Conservation (phyloP, 2,113 vertebrate genomes). For the Mellivora capensis region DNA sequence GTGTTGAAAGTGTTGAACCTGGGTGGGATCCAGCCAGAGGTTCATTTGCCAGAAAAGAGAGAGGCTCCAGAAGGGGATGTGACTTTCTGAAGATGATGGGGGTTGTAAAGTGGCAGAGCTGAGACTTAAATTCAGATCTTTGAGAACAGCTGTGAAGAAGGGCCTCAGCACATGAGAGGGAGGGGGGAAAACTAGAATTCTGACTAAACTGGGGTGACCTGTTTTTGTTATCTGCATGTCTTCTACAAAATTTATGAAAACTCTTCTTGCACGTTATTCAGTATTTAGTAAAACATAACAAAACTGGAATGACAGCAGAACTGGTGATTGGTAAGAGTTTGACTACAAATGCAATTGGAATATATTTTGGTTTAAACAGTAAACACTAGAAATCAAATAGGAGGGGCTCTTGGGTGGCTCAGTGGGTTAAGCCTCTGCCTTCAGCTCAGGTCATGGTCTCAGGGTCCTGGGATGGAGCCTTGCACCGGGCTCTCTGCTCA, state of each 20-base stretch:
- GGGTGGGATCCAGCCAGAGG: neutral
- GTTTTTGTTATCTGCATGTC: neutral
- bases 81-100: neutral
- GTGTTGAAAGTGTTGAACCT: neutral
- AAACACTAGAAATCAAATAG: conserved; percentile 27
- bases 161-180: neutral
- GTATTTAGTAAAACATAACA: conserved; percentile 4
- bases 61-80: neutral
- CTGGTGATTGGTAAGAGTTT: conserved; percentile 26
- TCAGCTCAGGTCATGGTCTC: too few relatives aligned
- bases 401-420: neutral
- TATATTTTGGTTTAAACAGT: conserved; percentile 14
- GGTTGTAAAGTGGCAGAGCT: neutral
- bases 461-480: too few relatives aligned
- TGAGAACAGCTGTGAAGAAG: neutral
- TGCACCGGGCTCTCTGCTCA: too few relatives aligned
- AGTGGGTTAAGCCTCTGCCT: too few relatives aligned
- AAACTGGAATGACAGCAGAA: neutral
- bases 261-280: neutral
- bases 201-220: neutral
- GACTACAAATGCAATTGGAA: neutral
- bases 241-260: conserved; percentile 1
- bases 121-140: neutral
- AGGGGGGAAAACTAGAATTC: neutral
- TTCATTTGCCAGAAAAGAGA: neutral